Evolutionary conservation across 2,888 invertebrate genomes (phyloP).

Genomic region (Neoscelio sp.): DNA sequence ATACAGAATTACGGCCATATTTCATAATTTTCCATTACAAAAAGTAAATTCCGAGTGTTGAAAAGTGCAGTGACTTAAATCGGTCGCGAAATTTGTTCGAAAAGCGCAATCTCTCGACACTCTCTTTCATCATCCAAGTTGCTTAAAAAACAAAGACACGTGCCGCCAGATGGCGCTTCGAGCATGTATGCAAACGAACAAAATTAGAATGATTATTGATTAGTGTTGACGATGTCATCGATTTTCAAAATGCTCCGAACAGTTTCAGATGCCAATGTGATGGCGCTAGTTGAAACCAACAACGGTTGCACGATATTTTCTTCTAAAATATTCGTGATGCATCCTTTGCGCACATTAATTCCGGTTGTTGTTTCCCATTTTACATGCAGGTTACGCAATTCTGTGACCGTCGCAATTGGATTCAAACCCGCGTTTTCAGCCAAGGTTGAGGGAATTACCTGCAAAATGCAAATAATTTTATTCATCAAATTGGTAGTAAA

Average conservation of each 20-base stretch:
- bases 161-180: too few relatives aligned
- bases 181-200: too few relatives aligned
- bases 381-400: slow-evolving; percentile 96
- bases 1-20: too few relatives aligned
- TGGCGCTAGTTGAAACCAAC: slow-evolving; percentile 96
- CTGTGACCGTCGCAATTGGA: slow-evolving; percentile 98
- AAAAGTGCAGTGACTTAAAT: too few relatives aligned
- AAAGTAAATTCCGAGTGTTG: too few relatives aligned
- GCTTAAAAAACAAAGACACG: too few relatives aligned
- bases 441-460: slow-evolving; percentile 93
- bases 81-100: too few relatives aligned
- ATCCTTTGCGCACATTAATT: slow-evolving; percentile 98
- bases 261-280: slow-evolving; percentile 97
- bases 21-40: too few relatives aligned
- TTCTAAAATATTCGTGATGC: slow-evolving; percentile 97
- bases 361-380: slow-evolving; percentile 94
- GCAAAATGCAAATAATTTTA: slow-evolving; percentile 9
- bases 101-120: too few relatives aligned
- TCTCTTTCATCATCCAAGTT: too few relatives aligned
- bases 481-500: background rate
- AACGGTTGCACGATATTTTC: slow-evolving; percentile 99
- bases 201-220: slow-evolving; percentile 72
- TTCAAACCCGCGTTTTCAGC: slow-evolving; percentile 97
- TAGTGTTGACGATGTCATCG: slow-evolving; percentile 96
- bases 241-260: slow-evolving; percentile 99